Conservation (phyloP, 1,140 invertebrate species). For the Dryas iulia region DNA sequence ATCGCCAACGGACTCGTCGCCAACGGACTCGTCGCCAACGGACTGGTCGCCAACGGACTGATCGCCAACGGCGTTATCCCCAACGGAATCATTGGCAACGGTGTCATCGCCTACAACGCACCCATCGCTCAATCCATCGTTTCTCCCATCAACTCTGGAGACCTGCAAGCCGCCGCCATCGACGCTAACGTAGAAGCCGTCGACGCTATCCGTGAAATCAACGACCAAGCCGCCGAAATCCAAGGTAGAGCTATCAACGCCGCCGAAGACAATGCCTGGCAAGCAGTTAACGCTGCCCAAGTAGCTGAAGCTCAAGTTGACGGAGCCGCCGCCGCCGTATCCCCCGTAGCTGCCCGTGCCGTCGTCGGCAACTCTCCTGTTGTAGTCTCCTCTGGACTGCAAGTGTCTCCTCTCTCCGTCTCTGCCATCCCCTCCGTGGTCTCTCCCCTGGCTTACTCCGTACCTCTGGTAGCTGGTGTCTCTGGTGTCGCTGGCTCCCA, state of each 20-base stretch:
- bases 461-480: constrained; percentile 16
- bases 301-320: constrained; percentile 78
- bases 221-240: constrained; percentile 81
- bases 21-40: constrained; percentile 40
- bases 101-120: constrained; percentile 44
- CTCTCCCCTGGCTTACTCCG: constrained; percentile 24
- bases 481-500: constrained; percentile 32
- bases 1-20: constrained; percentile 50
- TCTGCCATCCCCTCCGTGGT: constrained; percentile 18
- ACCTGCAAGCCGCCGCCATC: constrained; percentile 53
- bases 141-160: constrained; percentile 52
- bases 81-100: constrained; percentile 45
- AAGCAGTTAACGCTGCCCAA: constrained; percentile 75
- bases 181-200: constrained; percentile 59
- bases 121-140: constrained; percentile 44
- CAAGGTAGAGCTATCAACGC: constrained; percentile 80
- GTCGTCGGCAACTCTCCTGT: constrained; percentile 29
- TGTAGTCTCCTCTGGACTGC: constrained; percentile 7
- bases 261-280: constrained; percentile 74
- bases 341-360: constrained; percentile 27
- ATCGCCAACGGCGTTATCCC: constrained; percentile 45
- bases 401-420: background rate
- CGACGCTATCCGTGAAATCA: constrained; percentile 62
- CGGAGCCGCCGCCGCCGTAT: constrained; percentile 75
- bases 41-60: constrained; percentile 46